Evolutionary conservation across 2,888 invertebrate genomes (phyloP).

Genomic region (Prostheceraeus crozeri): DNA sequence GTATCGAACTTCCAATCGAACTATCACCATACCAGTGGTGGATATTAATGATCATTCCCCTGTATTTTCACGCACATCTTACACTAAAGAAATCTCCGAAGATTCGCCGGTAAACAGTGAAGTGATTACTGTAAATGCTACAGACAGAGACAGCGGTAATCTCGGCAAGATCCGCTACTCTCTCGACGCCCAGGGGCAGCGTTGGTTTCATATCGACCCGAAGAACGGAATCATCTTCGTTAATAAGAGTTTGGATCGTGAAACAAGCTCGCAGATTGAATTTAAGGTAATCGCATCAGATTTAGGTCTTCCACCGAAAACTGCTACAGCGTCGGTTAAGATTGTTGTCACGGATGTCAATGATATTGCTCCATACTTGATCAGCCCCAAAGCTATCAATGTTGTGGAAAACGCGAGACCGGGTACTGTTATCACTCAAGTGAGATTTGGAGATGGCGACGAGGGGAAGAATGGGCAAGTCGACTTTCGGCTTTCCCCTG

Average conservation of each 20-base stretch:
- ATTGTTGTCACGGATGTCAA: conserved; percentile 34
- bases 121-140: not conserved
- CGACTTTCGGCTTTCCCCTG: too few species aligned
- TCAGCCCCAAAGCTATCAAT: not conserved
- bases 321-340: conserved; percentile 23
- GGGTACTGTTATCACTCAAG: not conserved
- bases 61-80: not conserved
- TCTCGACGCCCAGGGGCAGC: not conserved
- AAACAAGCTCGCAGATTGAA: not conserved
- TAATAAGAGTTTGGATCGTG: not conserved
- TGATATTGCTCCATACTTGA: conserved; percentile 31
- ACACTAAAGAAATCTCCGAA: not conserved
- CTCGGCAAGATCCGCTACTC: not conserved
- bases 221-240: not conserved
- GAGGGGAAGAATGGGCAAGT: not conserved
- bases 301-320: conserved; percentile 19
- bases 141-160: not conserved
- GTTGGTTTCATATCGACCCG: not conserved
- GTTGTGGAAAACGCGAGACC: not conserved
- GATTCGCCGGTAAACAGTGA: not conserved
- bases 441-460: not conserved
- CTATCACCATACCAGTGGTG: not conserved
- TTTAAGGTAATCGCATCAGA: conserved; percentile 24
- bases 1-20: too few species aligned
- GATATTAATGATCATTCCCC: conserved; percentile 3